phyloP scores from a whole-genome alignment of 1,140 invertebrate species.

The Helicoverpa zea region DNA sequence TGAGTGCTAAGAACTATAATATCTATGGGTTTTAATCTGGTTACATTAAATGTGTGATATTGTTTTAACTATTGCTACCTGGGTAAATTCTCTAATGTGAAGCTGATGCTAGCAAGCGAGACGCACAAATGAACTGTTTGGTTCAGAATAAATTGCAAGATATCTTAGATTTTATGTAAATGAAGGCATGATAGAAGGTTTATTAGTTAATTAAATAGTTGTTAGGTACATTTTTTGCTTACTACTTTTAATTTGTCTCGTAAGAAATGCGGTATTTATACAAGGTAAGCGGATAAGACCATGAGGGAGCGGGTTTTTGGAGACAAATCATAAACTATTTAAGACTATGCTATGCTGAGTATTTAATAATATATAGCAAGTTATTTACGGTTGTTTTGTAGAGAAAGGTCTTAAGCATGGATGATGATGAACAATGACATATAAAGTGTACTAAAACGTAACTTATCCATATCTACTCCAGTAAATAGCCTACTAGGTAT shows the following conservation, averaged over 20 bases:
- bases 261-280: neutral
- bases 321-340: neutral
- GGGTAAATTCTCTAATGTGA: constrained; percentile 12
- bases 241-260: neutral
- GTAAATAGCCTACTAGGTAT: too few relatives aligned
- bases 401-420: too few relatives aligned
- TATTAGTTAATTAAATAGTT: neutral
- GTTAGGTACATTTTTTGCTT: neutral
- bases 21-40: constrained; percentile 37
- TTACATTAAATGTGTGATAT: constrained; percentile 13
- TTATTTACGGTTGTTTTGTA: neutral
- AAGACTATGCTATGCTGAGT: neutral
- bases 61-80: constrained; percentile 15
- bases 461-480: too few relatives aligned
- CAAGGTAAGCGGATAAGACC: neutral
- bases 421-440: too few relatives aligned
- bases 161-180: constrained; percentile 22
- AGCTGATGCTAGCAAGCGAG: neutral
- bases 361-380: neutral
- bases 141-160: neutral
- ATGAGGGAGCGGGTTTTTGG: neutral
- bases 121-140: neutral
- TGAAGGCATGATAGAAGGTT: constrained; percentile 8
- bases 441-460: too few relatives aligned
- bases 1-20: constrained; percentile 45